Conservation (phyloP, 2,888 invertebrate species). For the Drosophila cognata region DNA sequence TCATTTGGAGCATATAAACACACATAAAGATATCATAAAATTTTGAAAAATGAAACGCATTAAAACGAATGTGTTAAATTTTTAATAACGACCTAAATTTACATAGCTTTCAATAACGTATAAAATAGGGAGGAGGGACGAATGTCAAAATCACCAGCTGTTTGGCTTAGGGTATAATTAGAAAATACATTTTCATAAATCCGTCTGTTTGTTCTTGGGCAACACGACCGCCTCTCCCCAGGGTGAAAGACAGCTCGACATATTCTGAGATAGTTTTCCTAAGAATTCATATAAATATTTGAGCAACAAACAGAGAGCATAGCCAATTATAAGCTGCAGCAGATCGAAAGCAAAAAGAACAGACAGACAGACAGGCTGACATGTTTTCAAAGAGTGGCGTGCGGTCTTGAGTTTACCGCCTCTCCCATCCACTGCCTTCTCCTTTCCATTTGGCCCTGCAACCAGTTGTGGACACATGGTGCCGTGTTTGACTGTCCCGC, state of each 20-base stretch:
- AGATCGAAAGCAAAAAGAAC: slow-evolving; percentile 1
- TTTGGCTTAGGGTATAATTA: slow-evolving; percentile 55
- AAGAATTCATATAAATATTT: slow-evolving; percentile 68
- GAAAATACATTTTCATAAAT: slow-evolving; percentile 48
- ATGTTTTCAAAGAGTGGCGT: slow-evolving; percentile 2
- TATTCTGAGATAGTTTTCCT: slow-evolving; percentile 39
- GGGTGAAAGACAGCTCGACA: not conserved
- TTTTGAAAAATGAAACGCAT: not conserved
- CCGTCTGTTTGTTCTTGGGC: slow-evolving; percentile 20
- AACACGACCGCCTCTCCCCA: not conserved
- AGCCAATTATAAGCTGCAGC: slow-evolving; percentile 58
- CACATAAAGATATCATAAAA: not conserved
- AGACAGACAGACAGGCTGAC: slow-evolving; percentile 14
- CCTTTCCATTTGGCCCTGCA: not conserved
- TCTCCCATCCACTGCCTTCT: not conserved
- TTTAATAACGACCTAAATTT: not conserved
- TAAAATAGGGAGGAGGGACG: not conserved
- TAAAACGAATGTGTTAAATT: not conserved
- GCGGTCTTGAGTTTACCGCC: not conserved
- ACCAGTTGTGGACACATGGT: slow-evolving; percentile 28
- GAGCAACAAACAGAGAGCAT: slow-evolving; percentile 36
- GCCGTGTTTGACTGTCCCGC: slow-evolving; percentile 14
- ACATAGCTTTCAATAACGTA: not conserved
- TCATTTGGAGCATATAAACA: not conserved
- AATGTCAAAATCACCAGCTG: slow-evolving; percentile 22